Conservation (phyloP, 92 coral and sea anemone genomes). For the Paragorgia papillata region DNA sequence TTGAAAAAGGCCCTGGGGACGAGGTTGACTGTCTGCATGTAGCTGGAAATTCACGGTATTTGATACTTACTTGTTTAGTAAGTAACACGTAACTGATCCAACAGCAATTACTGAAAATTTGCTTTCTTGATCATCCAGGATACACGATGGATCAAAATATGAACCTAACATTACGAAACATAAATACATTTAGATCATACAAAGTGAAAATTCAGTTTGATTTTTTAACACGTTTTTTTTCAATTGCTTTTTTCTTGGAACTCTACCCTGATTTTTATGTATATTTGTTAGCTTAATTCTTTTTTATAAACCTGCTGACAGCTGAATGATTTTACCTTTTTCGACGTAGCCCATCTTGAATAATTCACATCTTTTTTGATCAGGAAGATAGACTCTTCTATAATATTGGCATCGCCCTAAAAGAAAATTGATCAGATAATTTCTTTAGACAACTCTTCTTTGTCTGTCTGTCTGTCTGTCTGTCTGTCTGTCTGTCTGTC, state of each 20-base stretch:
- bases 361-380: constrained; percentile 73
- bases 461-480: no score
- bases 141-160: constrained; percentile 80
- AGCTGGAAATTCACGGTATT: no score
- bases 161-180: constrained; percentile 56
- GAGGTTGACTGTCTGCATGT: no score
- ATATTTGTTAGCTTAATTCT: no score
- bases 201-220: no score
- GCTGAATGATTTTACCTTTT: constrained; percentile 61
- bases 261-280: no score
- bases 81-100: constrained; percentile 86
- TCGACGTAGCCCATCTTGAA: constrained; percentile 90
- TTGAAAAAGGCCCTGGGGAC: no score
- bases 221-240: no score
- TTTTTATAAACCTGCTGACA: no score
- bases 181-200: no score
- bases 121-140: constrained; percentile 73
- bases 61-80: constrained; percentile 97
- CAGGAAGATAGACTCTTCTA: constrained; percentile 73
- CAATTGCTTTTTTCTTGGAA: no score
- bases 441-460: no score
- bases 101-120: constrained; percentile 88
- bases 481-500: background rate
- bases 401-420: constrained; percentile 93
- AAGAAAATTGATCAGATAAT: background rate